Conservation (phyloP, 2,888 invertebrate species). For the Erebia ligea region DNA sequence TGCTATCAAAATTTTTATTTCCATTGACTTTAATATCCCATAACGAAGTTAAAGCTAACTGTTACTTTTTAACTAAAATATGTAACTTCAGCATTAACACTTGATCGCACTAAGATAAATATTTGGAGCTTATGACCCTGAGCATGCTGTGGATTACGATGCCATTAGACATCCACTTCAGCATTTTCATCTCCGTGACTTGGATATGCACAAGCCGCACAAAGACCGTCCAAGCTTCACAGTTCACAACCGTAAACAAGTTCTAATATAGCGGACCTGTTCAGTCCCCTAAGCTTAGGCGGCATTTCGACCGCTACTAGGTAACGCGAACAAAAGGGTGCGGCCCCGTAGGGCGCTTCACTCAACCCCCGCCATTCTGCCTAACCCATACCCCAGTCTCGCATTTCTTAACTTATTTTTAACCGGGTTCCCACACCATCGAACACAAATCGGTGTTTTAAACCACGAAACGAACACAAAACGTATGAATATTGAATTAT, state of each 20-base stretch:
- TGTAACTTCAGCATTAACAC: too few relatives aligned
- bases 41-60: background rate
- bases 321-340: constrained; percentile 62
- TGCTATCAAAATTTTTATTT: background rate
- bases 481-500: constrained; percentile 39
- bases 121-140: background rate
- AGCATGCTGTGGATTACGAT: background rate
- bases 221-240: background rate
- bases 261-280: background rate
- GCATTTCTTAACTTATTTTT: constrained; percentile 79
- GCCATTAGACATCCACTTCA: background rate
- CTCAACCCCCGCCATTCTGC: constrained; percentile 81
- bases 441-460: constrained; percentile 39
- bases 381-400: constrained; percentile 70
- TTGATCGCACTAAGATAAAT: too few relatives aligned
- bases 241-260: too few relatives aligned
- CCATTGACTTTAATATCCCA: background rate
- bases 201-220: background rate
- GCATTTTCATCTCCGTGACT: background rate
- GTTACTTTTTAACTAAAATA: too few relatives aligned
- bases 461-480: background rate
- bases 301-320: constrained; percentile 27
- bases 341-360: constrained; percentile 70
- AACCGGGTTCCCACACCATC: constrained; percentile 78
- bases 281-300: background rate